Evolutionary conservation across 2,113 vertebrate species (phyloP).

Genomic region (Scomber japonicus): DNA sequence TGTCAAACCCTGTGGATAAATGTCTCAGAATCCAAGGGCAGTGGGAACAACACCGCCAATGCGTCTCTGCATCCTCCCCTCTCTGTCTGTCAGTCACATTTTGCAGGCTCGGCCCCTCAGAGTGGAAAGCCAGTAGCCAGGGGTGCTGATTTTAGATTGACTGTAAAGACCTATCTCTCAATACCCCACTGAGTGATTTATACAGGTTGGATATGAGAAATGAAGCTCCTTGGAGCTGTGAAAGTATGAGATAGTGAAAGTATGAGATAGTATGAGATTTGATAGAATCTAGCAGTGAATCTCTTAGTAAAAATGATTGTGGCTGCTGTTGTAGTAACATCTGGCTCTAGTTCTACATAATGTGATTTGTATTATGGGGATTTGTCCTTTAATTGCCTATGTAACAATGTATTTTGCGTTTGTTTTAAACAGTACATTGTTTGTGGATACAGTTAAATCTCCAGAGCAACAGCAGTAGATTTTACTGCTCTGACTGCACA

Average conservation of each 20-base stretch:
- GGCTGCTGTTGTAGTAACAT: too few relatives aligned
- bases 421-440: too few relatives aligned
- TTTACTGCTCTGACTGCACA: background rate
- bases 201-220: background rate
- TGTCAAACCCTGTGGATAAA: conserved; percentile 42
- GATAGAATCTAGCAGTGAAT: too few relatives aligned
- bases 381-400: too few relatives aligned
- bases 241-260: too few relatives aligned
- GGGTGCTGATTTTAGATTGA: background rate
- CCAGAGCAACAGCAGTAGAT: too few relatives aligned
- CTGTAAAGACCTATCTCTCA: conserved; percentile 3
- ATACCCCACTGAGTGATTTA: background rate
- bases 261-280: too few relatives aligned
- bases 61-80: conserved; percentile 16
- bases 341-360: too few relatives aligned
- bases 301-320: too few relatives aligned
- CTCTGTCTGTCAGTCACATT: conserved; percentile 21
- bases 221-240: background rate
- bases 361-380: too few relatives aligned
- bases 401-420: too few relatives aligned
- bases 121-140: conserved; percentile 3
- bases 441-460: too few relatives aligned
- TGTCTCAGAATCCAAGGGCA: conserved; percentile 44
- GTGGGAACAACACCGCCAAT: conserved; percentile 31
- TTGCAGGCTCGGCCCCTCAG: background rate